Evolutionary conservation across 37 sponge, comb jelly and placozoan genomes (phyloP).

Genomic region (Ianthella basta): DNA sequence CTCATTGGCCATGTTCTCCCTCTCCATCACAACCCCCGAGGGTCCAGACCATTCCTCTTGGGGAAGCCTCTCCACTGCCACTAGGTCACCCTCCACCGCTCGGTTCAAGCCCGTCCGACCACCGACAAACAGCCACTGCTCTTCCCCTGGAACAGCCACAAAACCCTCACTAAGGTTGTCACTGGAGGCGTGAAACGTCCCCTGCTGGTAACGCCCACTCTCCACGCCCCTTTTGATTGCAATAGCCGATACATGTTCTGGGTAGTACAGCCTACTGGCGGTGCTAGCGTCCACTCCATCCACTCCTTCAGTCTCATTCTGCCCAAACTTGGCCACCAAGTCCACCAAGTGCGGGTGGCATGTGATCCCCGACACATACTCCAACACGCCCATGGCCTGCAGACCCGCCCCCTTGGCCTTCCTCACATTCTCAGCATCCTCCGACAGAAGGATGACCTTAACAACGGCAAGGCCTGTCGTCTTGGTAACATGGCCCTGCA

Average conservation of each 20-base stretch:
- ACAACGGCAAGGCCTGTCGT: background rate
- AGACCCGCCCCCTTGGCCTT: conserved; percentile 67
- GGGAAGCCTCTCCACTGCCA: conserved; percentile 88
- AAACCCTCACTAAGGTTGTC: conserved; percentile 88
- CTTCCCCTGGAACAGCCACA: conserved; percentile 59
- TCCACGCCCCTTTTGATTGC: conserved; percentile 78
- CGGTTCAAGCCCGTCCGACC: conserved; percentile 83
- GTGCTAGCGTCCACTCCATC: background rate
- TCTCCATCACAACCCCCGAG: conserved; percentile 67
- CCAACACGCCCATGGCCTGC: conserved; percentile 59
- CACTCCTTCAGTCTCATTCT: background rate
- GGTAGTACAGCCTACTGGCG: conserved; percentile 49
- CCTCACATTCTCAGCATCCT: conserved; percentile 80
- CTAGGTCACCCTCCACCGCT: conserved; percentile 90
- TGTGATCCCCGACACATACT: conserved; percentile 78
- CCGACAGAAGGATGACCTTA: conserved; percentile 82
- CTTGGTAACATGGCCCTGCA: conserved; percentile 68
- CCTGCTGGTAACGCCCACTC: conserved; percentile 75
- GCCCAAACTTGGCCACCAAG: conserved; percentile 51
- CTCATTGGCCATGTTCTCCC: conserved; percentile 42
- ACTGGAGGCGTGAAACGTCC: conserved; percentile 78
- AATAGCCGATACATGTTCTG: conserved; percentile 70
- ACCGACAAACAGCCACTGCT: conserved; percentile 72
- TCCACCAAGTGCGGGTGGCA: conserved; percentile 75
- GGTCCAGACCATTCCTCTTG: conserved; percentile 83